Evolutionary conservation across 2,797 vertebrate genomes (phyloP).

Genomic region (Carcharodon carcharias): DNA sequence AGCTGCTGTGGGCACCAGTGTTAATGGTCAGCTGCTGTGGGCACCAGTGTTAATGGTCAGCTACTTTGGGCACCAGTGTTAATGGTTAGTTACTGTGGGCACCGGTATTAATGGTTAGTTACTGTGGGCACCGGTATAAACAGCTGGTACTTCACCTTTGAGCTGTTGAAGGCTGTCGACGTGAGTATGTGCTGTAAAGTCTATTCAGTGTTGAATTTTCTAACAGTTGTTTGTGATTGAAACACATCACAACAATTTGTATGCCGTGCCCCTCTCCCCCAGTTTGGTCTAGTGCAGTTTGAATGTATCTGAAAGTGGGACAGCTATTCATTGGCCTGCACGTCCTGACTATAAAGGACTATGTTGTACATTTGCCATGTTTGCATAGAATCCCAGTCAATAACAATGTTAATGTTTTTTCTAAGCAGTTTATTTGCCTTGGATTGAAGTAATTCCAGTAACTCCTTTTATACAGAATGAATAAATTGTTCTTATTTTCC

Average conservation of each 20-base stretch:
- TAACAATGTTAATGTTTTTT: neutral
- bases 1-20: neutral
- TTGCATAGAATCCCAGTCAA: neutral
- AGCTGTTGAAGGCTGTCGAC: neutral
- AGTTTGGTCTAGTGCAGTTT: neutral
- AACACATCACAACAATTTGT: neutral
- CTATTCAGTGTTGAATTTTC: neutral
- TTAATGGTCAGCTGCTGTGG: neutral
- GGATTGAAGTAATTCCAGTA: neutral
- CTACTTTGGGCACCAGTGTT: neutral
- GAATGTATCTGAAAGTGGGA: neutral
- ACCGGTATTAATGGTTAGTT: neutral
- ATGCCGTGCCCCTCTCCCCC: neutral
- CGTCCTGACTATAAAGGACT: neutral
- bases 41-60: neutral
- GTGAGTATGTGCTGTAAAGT: neutral
- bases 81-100: neutral
- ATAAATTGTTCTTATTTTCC: neutral
- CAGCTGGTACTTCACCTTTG: neutral
- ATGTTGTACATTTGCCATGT: neutral
- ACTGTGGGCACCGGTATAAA: neutral
- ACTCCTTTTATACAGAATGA: neutral
- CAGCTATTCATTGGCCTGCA: neutral
- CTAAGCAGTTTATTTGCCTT: neutral
- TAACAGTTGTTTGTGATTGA: neutral